Conservation (phyloP, 2,888 invertebrate species). For the Athalia cordata region DNA sequence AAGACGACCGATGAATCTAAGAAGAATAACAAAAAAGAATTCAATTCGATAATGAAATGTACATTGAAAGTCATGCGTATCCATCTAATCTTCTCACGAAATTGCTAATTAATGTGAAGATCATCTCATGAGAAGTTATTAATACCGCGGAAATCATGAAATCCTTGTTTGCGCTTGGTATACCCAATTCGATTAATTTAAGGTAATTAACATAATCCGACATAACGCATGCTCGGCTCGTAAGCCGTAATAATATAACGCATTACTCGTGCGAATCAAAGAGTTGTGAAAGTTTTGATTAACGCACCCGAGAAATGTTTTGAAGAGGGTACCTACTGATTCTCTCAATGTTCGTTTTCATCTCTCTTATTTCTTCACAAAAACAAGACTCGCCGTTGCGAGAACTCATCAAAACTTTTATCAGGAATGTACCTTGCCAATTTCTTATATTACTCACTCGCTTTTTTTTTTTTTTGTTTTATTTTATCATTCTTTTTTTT, state of each 20-base stretch:
- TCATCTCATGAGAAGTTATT: too few relatives aligned
- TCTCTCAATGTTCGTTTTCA: neutral
- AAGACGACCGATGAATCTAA: too few relatives aligned
- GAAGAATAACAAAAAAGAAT: too few relatives aligned
- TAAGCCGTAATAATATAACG: conserved; percentile 10
- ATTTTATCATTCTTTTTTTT: too few relatives aligned
- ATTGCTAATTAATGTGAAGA: too few relatives aligned
- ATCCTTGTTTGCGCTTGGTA: conserved; percentile 4
- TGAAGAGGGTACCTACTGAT: neutral
- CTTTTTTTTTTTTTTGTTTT: too few relatives aligned
- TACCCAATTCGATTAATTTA: conserved; percentile 9
- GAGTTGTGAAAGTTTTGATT: conserved; percentile 36
- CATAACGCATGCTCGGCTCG: conserved; percentile 2
- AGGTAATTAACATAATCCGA: conserved; percentile 5
- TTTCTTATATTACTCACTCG: neutral
- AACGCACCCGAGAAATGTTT: neutral
- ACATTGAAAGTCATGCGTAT: too few relatives aligned
- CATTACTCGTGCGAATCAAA: conserved; percentile 19
- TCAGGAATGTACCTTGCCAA: neutral
- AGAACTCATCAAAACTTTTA: conserved; percentile 26
- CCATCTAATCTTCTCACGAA: too few relatives aligned
- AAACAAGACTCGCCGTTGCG: neutral
- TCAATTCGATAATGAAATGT: too few relatives aligned
- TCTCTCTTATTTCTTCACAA: neutral
- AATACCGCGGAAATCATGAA: neutral